Evolutionary conservation across 2,797 vertebrate genomes (phyloP).

Genomic region (Pipistrellus kuhlii): DNA sequence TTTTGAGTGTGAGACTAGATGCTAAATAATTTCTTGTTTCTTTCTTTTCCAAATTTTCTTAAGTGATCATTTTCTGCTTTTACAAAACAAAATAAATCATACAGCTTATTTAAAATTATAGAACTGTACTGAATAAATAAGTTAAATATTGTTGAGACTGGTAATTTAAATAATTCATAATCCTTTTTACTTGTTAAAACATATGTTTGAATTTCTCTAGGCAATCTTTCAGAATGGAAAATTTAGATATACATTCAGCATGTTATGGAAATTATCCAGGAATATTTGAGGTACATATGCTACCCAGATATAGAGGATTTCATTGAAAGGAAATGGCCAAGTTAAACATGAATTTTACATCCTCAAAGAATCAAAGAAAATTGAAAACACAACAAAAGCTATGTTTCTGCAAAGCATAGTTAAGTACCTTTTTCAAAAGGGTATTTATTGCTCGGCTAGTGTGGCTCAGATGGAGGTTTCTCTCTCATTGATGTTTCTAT

Average conservation of each 20-base stretch:
- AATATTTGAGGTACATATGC: not conserved
- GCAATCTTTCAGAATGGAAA: constrained; percentile 23
- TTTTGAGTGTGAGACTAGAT: not conserved
- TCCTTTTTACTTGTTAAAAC: constrained; percentile 35
- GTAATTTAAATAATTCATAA: constrained; percentile 7
- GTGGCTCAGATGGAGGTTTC: too few species aligned
- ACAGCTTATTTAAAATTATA: constrained; percentile 19
- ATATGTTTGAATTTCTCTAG: not conserved
- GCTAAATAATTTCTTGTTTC: constrained; percentile 41
- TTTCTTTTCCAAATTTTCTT: constrained; percentile 25
- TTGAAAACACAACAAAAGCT: constrained; percentile 30
- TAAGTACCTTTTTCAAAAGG: not conserved
- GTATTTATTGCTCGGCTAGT: not conserved
- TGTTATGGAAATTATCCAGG: not conserved
- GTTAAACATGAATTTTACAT: constrained; percentile 24
- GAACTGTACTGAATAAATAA: not conserved
- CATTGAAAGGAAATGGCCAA: constrained; percentile 41
- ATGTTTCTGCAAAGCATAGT: constrained; percentile 31
- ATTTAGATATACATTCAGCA: not conserved
- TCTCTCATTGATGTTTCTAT: too few species aligned
- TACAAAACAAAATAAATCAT: constrained; percentile 49
- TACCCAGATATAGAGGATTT: not conserved
- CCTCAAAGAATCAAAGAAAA: constrained; percentile 38
- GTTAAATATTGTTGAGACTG: constrained; percentile 32
- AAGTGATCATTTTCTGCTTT: not conserved